Evolutionary conservation across 64 coral and sea anemone genomes (phyloP), one percentile per base, ranked within the genome.

Genomic region (Actinia equina): DNA sequence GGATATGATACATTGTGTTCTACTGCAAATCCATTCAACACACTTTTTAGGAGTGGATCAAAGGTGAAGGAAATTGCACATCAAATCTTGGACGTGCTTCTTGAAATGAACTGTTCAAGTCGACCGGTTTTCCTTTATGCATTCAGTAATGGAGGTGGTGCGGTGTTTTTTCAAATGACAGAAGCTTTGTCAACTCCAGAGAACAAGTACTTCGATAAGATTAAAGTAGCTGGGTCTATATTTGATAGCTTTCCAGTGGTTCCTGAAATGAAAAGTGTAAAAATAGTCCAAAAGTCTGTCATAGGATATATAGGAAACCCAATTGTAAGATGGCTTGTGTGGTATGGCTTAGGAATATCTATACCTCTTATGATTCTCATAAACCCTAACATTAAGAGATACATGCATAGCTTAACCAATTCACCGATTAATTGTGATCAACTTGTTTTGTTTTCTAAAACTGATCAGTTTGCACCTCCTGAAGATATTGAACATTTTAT

Each of bases 141-240:
- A 19, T 98, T 98, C 71, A 98, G 96, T 71, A 95, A 98, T 83
- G 96, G 96, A 80, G 96, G 96, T 3, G 89, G 90, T 79, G 93
- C 90, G 19, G 83, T 98, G 77, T 93, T 87, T 59, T 98, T 98
- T 64, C 93, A 95, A n/a, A 87, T 98, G 22, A 88, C 89, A 52
- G 90, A 95, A 90, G 90, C 90, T 71, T 46, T 98, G 44, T 90
- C 93, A 25, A 88, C 82, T 52, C 46, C 83, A 19, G 76, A 79
- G 6, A 43, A 64, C 12, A 59, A 67, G 58, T 95, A 83, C 77
- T 87, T 88, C 62, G 85, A 69, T 59, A 77, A 84, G 83, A 42
- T 98, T 42, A 89, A 86, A 87, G 77, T 98, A 77, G 59, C 88
- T 6, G 93, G 93, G 12, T 88, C 93, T 85, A 93, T 98, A 23